Evolutionary conservation across 2,113 vertebrate genomes (phyloP).

Genomic region (Mandrillus leucophaeus): DNA sequence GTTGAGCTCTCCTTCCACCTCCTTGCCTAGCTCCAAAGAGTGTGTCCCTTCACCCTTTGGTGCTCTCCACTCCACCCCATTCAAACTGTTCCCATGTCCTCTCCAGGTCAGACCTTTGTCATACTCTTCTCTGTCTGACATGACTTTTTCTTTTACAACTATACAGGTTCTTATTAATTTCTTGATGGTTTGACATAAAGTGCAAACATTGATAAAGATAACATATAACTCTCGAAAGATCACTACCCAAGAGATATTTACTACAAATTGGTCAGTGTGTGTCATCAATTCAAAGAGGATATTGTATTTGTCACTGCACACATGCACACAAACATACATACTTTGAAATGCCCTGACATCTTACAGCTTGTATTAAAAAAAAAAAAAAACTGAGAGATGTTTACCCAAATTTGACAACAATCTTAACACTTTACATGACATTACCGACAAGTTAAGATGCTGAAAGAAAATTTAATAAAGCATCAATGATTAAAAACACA

Average conservation of each 20-base stretch:
- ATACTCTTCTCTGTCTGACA: not conserved
- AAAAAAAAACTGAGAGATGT: not conserved
- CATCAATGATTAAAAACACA: not conserved
- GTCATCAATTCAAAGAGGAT: not conserved
- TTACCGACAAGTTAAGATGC: not conserved
- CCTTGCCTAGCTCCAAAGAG: rapidly evolving
- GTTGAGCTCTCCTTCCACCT: not conserved
- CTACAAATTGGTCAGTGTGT: not conserved
- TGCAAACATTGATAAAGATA: not conserved
- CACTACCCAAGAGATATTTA: not conserved
- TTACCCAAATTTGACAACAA: not conserved
- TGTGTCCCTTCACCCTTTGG: rapidly evolving
- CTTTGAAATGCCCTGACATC: not conserved
- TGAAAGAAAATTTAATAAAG: slow-evolving; percentile 10
- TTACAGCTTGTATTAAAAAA: not conserved
- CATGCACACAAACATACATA: not conserved
- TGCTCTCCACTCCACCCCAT: not conserved
- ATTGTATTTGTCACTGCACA: not conserved
- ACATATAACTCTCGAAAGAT: not conserved
- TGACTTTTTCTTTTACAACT: not conserved
- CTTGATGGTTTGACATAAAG: not conserved
- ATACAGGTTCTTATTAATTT: not conserved
- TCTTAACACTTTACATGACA: not conserved
- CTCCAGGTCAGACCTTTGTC: rapidly evolving
- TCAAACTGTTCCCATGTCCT: not conserved